Base-by-base conservation (phyloP, 2,888 invertebrate genomes). In the Matsumyia berberina region DNA sequence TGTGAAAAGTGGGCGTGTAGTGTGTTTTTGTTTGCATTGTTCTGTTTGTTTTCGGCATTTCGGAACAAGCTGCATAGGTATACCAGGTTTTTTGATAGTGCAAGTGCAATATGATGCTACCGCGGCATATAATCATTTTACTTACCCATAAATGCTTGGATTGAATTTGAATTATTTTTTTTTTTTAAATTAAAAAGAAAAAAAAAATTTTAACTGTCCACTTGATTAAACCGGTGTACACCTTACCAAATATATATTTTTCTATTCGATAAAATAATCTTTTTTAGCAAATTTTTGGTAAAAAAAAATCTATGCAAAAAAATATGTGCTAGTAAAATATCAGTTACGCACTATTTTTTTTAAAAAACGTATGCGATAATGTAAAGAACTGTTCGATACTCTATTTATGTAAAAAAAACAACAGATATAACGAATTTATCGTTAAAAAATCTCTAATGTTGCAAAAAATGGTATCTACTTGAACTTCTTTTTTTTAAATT, bases 401-500 rank as follows among this genome's bases (percentile, higher is more conserved):
- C 12, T 53, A 58, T 24, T 24, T 24, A 24, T 24, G 24, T 24
- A 24, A 24, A 58, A 49, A 24, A 19, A 49, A 51, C 49, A 55
- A 51, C 35, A 58, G n/a, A 70, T 29, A 15, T 44, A 55, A 53
- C 42, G 57, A 46, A 55, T 46, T 5, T 12, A 24, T 60, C 58
- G 12, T 33, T 19, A 69, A 62, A 58, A 70, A 69, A 62, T 37
- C 2, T 42, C 72, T 55, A 78, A 78, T 55, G 60, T 73, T 73
- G 73, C 67, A 73, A 64, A 73, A 83, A 79, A 46, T 44, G 42
- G 6, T 39, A 73, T 83, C 78, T 79, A 83, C 73, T 78, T 73
- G 3, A 66, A 72, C 37, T 37, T 44, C 15, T 70, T 58, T 49
- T 15, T 11, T 46, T n/a, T 17, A 29, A 46, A 35, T 31, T 70